These are phyloP conservation scores for Pipistrellus pygmaeus DNA, from an alignment of 2,797 vertebrate species.

Conservation along the genomic window DNA sequence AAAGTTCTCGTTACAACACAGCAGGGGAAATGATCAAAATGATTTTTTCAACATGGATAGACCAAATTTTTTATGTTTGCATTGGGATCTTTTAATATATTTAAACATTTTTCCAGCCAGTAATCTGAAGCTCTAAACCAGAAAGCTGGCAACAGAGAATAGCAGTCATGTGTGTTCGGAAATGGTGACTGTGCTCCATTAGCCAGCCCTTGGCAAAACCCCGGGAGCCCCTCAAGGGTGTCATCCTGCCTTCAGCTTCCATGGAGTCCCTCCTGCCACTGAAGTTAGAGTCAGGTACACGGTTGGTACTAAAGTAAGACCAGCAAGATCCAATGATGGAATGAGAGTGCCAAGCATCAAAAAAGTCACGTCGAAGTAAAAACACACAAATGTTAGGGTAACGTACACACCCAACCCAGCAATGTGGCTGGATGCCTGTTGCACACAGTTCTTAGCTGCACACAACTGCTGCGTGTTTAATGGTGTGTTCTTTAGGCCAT, in stretches of 20 bases:
- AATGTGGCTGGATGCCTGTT: background rate
- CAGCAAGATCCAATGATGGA: background rate
- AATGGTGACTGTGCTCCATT: background rate
- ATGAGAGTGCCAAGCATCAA: slow-evolving; percentile 3
- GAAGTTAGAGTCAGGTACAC: slow-evolving; percentile 1
- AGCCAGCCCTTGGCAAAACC: background rate
- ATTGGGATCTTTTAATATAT: slow-evolving; percentile 23
- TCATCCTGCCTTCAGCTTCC: slow-evolving; percentile 24
- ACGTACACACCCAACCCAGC: background rate
- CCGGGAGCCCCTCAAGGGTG: background rate
- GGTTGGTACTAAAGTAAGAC: slow-evolving; percentile 7
- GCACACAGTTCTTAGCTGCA: background rate
- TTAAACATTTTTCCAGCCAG: slow-evolving; percentile 46
- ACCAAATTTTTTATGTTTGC: background rate
- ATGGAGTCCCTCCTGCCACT: background rate
- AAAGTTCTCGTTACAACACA: background rate
- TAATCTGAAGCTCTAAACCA: background rate
- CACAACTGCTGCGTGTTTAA: background rate
- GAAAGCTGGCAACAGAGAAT: background rate
- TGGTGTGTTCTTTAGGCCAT: background rate
- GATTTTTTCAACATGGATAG: slow-evolving; percentile 3
- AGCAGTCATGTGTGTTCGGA: background rate
- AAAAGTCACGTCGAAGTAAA: background rate
- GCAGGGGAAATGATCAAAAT: slow-evolving; percentile 18
- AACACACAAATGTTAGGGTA: slow-evolving; percentile 31